Evolutionary conservation across 2,797 vertebrate genomes (phyloP).

Genomic region (Chiloscyllium punctatum): DNA sequence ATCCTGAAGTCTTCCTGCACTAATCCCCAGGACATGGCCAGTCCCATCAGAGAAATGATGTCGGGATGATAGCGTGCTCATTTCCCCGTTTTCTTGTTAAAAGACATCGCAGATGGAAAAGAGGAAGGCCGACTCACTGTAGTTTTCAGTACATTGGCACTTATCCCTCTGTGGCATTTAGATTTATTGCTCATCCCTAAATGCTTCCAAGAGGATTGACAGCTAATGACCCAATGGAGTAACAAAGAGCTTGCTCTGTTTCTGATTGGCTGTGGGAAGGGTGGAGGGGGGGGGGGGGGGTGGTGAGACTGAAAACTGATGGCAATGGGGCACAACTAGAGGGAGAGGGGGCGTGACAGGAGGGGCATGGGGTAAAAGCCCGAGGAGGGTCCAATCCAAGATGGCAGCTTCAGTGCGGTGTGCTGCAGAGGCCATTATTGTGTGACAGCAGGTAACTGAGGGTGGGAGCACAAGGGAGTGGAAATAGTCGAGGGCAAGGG

Average conservation of each 20-base stretch:
- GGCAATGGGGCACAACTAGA: background rate
- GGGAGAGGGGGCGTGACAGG: too few relatives aligned
- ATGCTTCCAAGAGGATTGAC: background rate
- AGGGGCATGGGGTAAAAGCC: background rate
- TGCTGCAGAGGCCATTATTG: background rate
- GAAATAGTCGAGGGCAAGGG: too few relatives aligned
- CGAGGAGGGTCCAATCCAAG: background rate
- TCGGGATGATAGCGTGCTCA: background rate
- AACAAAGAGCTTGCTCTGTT: background rate
- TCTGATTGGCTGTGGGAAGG: background rate
- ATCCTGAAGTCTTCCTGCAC: background rate
- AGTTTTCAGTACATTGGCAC: too few relatives aligned
- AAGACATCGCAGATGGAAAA: background rate
- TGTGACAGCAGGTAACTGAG: background rate
- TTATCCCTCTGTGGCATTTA: too few relatives aligned
- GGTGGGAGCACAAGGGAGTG: too few relatives aligned
- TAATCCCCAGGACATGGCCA: background rate
- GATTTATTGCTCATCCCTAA: too few relatives aligned
- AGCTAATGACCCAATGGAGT: background rate
- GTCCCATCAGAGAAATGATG: background rate
- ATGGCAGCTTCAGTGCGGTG: background rate
- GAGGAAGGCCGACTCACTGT: background rate
- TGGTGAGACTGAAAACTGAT: too few relatives aligned
- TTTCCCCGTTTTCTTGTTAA: background rate
- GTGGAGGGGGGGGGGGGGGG: too few relatives aligned